These are phyloP conservation scores for Odobenus rosmarus DNA, from an alignment of 2,113 vertebrate genomes.

Conservation along the genomic window DNA sequence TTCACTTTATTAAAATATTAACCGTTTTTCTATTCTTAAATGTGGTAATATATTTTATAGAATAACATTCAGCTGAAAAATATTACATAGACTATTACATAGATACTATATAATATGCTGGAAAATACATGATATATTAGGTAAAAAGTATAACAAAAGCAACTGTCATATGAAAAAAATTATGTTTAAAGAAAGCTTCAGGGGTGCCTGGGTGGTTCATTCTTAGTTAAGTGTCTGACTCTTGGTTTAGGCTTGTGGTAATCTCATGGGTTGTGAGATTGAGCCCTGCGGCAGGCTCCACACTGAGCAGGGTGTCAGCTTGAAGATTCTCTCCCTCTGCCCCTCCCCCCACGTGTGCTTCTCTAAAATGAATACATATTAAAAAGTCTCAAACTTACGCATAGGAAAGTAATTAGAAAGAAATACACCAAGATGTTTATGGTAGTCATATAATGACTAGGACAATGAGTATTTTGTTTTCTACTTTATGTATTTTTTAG, in stretches of 20 bases:
- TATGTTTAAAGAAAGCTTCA: not conserved
- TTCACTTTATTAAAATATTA: conserved; percentile 42
- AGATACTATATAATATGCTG: not conserved
- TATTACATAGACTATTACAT: not conserved
- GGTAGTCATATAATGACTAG: not conserved
- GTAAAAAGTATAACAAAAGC: not conserved
- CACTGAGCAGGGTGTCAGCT: not conserved
- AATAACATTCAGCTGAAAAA: not conserved
- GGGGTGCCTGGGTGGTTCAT: not conserved
- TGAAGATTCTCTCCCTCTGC: not conserved
- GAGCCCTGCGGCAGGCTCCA: not conserved
- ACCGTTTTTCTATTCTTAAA: conserved; percentile 13
- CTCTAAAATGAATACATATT: not conserved
- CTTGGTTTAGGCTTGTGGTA: not conserved
- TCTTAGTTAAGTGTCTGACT: not conserved
- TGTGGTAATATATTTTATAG: not conserved
- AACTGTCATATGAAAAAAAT: not conserved
- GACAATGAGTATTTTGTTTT: not conserved
- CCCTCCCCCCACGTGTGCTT: not conserved
- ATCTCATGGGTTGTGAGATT: not conserved
- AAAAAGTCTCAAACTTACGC: not conserved
- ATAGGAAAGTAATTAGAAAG: not conserved
- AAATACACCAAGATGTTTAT: not conserved
- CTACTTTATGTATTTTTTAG: not conserved
- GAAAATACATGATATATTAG: not conserved